Evolutionary conservation across 2,888 invertebrate species (phyloP).

Genomic region (Patella depressa): DNA sequence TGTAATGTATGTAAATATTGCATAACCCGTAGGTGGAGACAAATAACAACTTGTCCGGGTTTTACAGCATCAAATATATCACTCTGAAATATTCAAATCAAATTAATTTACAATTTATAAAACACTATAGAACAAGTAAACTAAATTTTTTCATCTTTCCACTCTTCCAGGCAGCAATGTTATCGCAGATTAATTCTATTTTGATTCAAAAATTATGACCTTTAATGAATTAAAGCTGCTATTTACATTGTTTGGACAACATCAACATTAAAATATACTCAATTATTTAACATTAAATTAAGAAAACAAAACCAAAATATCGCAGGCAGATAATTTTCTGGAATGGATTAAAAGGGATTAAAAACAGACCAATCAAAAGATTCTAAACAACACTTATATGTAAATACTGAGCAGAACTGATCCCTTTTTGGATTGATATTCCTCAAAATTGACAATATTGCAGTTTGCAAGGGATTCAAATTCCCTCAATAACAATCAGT

Average conservation of each 20-base stretch:
- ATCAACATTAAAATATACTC: too few relatives aligned
- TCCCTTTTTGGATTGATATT: neutral
- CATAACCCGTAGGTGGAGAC: conserved; percentile 47
- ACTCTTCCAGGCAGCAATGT: too few relatives aligned
- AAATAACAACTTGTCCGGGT: conserved; percentile 41
- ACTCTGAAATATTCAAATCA: conserved; percentile 18
- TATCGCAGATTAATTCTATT: too few relatives aligned
- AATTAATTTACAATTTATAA: neutral
- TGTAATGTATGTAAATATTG: conserved; percentile 30
- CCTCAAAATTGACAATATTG: neutral
- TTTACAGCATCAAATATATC: conserved; percentile 26
- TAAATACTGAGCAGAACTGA: too few relatives aligned
- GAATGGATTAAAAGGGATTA: too few relatives aligned
- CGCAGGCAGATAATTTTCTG: too few relatives aligned
- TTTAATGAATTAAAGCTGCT: too few relatives aligned
- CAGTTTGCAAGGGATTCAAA: neutral
- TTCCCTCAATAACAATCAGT: neutral
- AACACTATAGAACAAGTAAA: neutral
- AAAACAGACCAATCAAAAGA: too few relatives aligned
- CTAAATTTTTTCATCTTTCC: neutral
- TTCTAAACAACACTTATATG: neutral
- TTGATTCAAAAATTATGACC: too few relatives aligned
- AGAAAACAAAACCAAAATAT: too few relatives aligned
- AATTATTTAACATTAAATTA: too few relatives aligned
- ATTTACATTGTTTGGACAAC: too few relatives aligned